Percentiles rank a stretch among this genome's conserved stretches.
Evolutionary conservation across 2,888 invertebrate species (phyloP).

Genomic region (Stegana nigrithorax): DNA sequence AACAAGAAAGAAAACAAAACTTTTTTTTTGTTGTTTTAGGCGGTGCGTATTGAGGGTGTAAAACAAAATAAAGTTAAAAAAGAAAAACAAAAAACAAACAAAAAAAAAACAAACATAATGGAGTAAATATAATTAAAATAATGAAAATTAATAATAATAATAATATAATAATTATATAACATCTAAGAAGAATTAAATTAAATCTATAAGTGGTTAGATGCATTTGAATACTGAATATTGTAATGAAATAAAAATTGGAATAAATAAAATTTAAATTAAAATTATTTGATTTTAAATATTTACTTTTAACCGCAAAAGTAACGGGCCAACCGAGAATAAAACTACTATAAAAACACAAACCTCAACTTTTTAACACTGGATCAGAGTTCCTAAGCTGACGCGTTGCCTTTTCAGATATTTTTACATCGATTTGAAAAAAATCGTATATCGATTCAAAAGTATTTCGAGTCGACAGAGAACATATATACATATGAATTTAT

Average conservation of each 20-base stretch:
- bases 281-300: neutral
- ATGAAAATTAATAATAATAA: neutral
- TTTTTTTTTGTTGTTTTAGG: constrained; percentile 12
- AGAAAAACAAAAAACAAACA: neutral
- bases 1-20: neutral
- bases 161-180: constrained; percentile 4
- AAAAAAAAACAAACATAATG: neutral
- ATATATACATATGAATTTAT: too few relatives aligned
- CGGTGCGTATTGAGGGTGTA: neutral
- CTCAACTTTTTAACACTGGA: too few relatives aligned
- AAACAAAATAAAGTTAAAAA: constrained; percentile 4
- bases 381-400: too few relatives aligned
- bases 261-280: constrained; percentile 15
- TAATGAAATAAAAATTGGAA: constrained; percentile 13
- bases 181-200: constrained; percentile 8
- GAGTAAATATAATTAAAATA: constrained; percentile 1
- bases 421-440: too few relatives aligned
- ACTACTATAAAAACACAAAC: too few relatives aligned
- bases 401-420: too few relatives aligned
- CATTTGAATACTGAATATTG: constrained; percentile 15
- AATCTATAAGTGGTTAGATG: constrained; percentile 10
- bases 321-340: too few relatives aligned
- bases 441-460: too few relatives aligned
- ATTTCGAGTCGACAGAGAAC: too few relatives aligned
- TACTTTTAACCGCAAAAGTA: too few relatives aligned